Evolutionary conservation across 2,888 invertebrate species (phyloP).

Genomic region (Pollenia griseotomentosa): DNA sequence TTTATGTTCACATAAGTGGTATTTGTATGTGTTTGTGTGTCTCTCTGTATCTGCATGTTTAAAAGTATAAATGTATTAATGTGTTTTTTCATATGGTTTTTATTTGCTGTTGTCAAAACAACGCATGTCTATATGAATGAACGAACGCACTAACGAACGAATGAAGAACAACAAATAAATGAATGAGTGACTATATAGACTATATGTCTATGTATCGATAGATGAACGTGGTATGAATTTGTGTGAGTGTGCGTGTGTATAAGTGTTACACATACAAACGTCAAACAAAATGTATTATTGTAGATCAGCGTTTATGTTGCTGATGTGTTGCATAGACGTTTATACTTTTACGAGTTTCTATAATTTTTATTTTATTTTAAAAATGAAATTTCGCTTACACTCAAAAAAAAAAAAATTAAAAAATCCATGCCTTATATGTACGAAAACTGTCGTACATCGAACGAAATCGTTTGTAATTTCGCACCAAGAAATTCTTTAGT

Average conservation of each 20-base stretch:
- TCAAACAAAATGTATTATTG: slow-evolving; percentile 45
- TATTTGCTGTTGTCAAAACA: slow-evolving; percentile 44
- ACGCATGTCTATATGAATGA: slow-evolving; percentile 14
- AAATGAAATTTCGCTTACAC: slow-evolving; percentile 41
- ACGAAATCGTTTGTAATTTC: no score
- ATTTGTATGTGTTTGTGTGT: not conserved
- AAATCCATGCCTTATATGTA: no score
- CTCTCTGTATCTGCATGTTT: not conserved
- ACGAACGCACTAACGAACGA: not conserved
- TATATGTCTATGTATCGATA: no score
- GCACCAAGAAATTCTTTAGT: no score
- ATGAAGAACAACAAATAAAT: slow-evolving; percentile 14
- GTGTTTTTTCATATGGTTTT: slow-evolving; percentile 21
- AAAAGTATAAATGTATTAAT: not conserved
- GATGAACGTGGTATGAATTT: not conserved
- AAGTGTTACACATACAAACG: slow-evolving; percentile 1
- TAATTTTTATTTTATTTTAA: slow-evolving; percentile 3
- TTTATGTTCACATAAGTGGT: slow-evolving; percentile 34
- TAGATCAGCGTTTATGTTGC: slow-evolving; percentile 38
- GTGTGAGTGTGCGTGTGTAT: not conserved
- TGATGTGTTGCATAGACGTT: slow-evolving; percentile 24
- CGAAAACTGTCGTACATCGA: no score
- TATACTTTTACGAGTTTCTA: not conserved
- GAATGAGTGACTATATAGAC: not conserved
- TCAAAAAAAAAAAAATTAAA: no score